Evolutionary conservation across 1,140 invertebrate species (phyloP).

Genomic region (Oscheius sp.): DNA sequence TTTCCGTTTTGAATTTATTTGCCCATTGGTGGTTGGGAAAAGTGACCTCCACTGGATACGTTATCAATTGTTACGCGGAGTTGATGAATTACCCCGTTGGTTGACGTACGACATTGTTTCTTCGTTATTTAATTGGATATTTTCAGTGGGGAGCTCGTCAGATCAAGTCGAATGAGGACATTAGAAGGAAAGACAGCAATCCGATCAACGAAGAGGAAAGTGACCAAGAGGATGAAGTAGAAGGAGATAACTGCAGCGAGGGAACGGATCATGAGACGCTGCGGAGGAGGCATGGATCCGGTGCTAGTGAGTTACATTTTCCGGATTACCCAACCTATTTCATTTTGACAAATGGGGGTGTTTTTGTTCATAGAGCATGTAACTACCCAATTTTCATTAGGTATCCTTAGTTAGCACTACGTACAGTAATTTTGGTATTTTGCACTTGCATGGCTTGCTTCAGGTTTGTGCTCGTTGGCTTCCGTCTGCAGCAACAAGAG

Average conservation of each 20-base stretch:
- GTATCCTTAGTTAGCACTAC: background rate
- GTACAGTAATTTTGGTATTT: background rate
- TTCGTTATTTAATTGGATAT: background rate
- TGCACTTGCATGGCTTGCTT: slow-evolving; percentile 1
- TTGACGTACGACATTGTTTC: background rate
- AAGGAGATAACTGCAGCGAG: slow-evolving; percentile 1
- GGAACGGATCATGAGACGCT: slow-evolving; percentile 6
- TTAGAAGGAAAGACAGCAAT: slow-evolving; percentile 16
- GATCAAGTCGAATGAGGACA: slow-evolving; percentile 34
- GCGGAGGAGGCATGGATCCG: slow-evolving; percentile 33
- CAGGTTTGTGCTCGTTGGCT: slow-evolving; percentile 10
- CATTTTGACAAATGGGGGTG: background rate
- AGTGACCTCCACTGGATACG: no score
- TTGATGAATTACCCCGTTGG: no score
- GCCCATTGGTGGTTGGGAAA: background rate
- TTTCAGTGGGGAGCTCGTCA: slow-evolving; percentile 44
- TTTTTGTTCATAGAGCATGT: no score
- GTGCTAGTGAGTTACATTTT: slow-evolving; percentile 21
- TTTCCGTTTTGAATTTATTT: background rate
- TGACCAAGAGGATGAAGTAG: slow-evolving; percentile 24
- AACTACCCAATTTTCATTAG: background rate
- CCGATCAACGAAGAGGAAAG: background rate
- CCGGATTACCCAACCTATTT: background rate
- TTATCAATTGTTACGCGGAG: no score
- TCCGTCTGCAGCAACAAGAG: background rate